A percentile compares a stretch with the other conserved stretches of the same genome.
phyloP scores from a whole-genome alignment of 2,113 vertebrate genomes.

The Propithecus coquereli region DNA sequence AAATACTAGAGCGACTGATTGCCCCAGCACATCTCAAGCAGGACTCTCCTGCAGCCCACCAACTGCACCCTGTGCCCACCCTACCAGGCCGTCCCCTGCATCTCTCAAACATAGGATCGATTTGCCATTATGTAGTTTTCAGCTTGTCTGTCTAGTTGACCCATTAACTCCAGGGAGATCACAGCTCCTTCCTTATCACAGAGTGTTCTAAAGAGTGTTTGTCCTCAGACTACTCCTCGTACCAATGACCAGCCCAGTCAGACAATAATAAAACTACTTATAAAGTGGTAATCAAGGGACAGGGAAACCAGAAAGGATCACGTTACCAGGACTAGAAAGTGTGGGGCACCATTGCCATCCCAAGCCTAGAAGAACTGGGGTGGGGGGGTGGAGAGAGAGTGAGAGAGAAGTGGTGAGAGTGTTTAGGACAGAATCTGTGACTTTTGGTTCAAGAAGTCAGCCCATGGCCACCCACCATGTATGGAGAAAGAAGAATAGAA shows the following conservation, averaged over 20 bases:
- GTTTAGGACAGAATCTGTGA: not conserved
- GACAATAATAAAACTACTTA: not conserved
- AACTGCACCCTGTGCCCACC: not conserved
- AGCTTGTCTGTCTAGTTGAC: not conserved
- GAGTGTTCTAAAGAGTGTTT: rapidly evolving
- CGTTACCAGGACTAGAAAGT: not conserved
- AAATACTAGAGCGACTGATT: not conserved
- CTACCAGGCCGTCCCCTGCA: no score
- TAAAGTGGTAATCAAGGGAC: not conserved
- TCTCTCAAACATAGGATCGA: not conserved
- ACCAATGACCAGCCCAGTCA: not conserved
- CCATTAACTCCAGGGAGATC: not conserved
- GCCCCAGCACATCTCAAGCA: rapidly evolving
- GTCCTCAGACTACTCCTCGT: not conserved
- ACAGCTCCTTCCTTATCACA: not conserved
- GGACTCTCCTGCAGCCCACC: rapidly evolving
- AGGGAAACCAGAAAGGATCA: not conserved
- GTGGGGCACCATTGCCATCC: not conserved
- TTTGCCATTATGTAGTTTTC: not conserved
- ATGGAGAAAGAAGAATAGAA: not conserved
- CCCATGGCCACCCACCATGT: rapidly evolving
- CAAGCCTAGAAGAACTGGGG: not conserved
- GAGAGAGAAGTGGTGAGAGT: no score
- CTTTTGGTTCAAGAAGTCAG: not conserved
- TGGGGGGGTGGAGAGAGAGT: not conserved